phyloP scores from a whole-genome alignment of 2,888 invertebrate species.

The Neuroscelio doddi region DNA sequence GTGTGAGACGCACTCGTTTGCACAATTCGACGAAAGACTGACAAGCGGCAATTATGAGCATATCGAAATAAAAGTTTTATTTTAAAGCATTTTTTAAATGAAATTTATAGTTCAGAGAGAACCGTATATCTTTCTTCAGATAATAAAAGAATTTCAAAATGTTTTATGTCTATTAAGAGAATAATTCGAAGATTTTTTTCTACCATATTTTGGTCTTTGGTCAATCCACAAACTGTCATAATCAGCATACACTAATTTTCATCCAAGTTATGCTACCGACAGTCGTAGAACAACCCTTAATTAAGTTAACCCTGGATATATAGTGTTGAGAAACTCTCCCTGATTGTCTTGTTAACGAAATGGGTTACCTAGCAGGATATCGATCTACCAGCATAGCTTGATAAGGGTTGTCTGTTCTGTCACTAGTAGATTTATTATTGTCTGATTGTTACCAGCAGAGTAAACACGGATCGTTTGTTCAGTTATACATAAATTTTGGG shows the following conservation, averaged over 20 bases:
- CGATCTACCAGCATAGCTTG: slow-evolving; percentile 61
- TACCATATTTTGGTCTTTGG: neutral
- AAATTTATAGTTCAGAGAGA: too few relatives aligned
- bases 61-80: neutral
- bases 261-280: slow-evolving; percentile 56
- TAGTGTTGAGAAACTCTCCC: slow-evolving; percentile 66
- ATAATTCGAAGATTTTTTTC: too few relatives aligned
- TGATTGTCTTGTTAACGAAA: slow-evolving; percentile 70
- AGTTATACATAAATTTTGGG: slow-evolving; percentile 5
- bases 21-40: too few relatives aligned
- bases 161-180: too few relatives aligned
- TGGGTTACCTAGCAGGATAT: slow-evolving; percentile 65
- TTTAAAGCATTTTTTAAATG: neutral
- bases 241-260: slow-evolving; percentile 41
- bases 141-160: too few relatives aligned
- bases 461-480: slow-evolving; percentile 10
- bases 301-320: slow-evolving; percentile 66
- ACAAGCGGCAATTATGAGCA: neutral
- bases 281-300: slow-evolving; percentile 68
- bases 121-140: too few relatives aligned
- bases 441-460: slow-evolving; percentile 38
- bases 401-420: slow-evolving; percentile 62
- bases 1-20: too few relatives aligned
- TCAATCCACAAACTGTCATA: slow-evolving; percentile 33
- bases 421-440: slow-evolving; percentile 59